Conservation (phyloP, 2,113 vertebrate species). For the Acinonyx jubatus region DNA sequence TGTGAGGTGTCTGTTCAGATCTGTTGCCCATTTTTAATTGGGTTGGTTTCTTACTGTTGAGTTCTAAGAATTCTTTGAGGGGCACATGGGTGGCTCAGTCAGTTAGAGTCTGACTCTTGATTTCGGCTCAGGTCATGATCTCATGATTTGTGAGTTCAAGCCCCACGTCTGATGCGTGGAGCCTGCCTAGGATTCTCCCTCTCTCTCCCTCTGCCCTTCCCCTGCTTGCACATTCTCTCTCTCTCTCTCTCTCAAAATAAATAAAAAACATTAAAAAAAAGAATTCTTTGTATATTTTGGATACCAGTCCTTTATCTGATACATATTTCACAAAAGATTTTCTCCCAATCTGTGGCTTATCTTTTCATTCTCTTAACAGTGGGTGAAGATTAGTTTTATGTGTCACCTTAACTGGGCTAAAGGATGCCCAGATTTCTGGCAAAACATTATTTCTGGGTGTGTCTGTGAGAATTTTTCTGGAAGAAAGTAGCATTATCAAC, state of each 20-base stretch:
- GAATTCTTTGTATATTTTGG: not conserved
- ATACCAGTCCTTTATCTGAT: not conserved
- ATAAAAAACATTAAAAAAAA: not conserved
- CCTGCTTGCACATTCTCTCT: too few relatives aligned
- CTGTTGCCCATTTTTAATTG: not conserved
- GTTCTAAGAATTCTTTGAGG: not conserved
- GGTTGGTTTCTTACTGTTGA: not conserved
- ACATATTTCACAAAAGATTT: conserved; percentile 19
- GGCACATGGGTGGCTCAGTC: too few relatives aligned
- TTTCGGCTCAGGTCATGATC: too few relatives aligned
- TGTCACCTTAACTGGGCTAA: not conserved
- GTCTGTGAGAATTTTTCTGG: not conserved
- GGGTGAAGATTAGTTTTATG: not conserved
- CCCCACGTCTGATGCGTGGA: too few relatives aligned
- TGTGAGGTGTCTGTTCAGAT: not conserved
- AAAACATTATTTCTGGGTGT: not conserved
- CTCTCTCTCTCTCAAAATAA: too few relatives aligned
- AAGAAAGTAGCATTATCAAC: not conserved
- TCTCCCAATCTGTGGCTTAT: not conserved
- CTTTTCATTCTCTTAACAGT: not conserved
- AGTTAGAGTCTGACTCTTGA: too few relatives aligned
- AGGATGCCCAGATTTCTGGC: not conserved
- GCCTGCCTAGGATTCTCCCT: too few relatives aligned
- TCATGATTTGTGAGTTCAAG: too few relatives aligned
- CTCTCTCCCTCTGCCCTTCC: too few relatives aligned